Evolutionary conservation across 2,797 vertebrate species (phyloP).

Genomic region (Macrochelys suwanniensis): DNA sequence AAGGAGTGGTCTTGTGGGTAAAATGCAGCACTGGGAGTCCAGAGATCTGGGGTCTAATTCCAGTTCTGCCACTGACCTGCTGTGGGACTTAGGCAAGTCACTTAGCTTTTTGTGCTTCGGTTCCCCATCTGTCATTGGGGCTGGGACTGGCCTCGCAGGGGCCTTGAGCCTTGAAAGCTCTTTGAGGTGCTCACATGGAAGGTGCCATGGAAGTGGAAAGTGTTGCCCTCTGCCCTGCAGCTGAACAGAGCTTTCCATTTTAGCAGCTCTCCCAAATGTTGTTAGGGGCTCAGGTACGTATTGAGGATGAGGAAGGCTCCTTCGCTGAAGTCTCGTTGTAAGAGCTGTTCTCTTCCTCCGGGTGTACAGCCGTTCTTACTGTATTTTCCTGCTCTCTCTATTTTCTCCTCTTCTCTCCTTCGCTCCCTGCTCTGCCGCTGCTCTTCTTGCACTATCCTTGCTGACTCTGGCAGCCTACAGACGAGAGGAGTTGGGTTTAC

Average conservation of each 20-base stretch:
- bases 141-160: background rate
- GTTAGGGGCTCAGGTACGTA: background rate
- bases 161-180: background rate
- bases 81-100: background rate
- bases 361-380: slow-evolving; percentile 44
- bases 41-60: background rate
- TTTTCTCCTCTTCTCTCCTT: slow-evolving; percentile 79
- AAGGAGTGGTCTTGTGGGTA: background rate
- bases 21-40: background rate
- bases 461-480: slow-evolving; percentile 93
- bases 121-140: background rate
- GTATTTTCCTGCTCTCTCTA: slow-evolving; percentile 75
- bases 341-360: slow-evolving; percentile 39
- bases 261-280: background rate
- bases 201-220: background rate
- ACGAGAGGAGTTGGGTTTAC: slow-evolving; percentile 99
- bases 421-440: slow-evolving; percentile 83
- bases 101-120: background rate
- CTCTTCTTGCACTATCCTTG: slow-evolving; percentile 81
- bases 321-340: background rate
- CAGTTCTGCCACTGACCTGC: background rate
- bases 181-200: background rate
- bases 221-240: background rate
- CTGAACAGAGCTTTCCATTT: background rate
- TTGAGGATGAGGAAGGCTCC: slow-evolving; percentile 19